A percentile compares a stretch with the other conserved stretches of the same genome.
These are phyloP conservation scores for Andrena bucephala DNA, from an alignment of 2,888 invertebrate species.

Conservation along the genomic window DNA sequence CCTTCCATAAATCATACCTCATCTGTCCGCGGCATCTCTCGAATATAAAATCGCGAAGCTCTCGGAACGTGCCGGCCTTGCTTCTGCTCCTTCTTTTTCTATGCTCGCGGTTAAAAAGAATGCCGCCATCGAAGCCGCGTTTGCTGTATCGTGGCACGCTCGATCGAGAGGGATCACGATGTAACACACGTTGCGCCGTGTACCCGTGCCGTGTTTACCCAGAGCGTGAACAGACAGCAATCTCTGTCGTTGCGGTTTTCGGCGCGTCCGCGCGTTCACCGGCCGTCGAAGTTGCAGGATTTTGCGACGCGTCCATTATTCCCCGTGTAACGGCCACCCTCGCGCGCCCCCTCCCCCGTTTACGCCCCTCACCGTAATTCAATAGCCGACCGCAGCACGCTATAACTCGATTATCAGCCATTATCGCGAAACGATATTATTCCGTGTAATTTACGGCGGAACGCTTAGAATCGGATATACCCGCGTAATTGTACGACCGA, in stretches of 20 bases:
- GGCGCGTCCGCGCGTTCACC: conserved; percentile 35
- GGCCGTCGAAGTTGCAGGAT: conserved; percentile 62
- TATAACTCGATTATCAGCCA: conserved; percentile 73
- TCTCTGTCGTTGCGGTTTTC: conserved; percentile 40
- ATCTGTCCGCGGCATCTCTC: not conserved
- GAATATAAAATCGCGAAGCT: not conserved
- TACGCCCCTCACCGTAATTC: not conserved
- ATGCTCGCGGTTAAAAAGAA: conserved; percentile 10
- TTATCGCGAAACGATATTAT: conserved; percentile 75
- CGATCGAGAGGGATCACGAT: conserved; percentile 32
- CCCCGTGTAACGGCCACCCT: conserved; percentile 39
- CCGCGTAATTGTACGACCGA: conserved; percentile 59
- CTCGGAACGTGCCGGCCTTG: not conserved
- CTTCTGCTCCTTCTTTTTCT: not conserved
- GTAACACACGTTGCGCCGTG: conserved; percentile 19
- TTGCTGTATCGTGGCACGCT: not conserved
- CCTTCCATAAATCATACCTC: too few relatives aligned
- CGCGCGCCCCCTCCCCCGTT: not conserved
- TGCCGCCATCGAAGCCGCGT: not conserved
- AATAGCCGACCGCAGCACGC: conserved; percentile 43
- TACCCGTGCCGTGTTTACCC: conserved; percentile 24
- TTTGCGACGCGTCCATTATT: conserved; percentile 66
- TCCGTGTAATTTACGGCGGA: conserved; percentile 68
- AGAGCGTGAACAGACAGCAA: conserved; percentile 22
- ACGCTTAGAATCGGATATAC: conserved; percentile 69